Conservation (phyloP, 2,113 vertebrate species). For the Nannobrachium achirus region DNA sequence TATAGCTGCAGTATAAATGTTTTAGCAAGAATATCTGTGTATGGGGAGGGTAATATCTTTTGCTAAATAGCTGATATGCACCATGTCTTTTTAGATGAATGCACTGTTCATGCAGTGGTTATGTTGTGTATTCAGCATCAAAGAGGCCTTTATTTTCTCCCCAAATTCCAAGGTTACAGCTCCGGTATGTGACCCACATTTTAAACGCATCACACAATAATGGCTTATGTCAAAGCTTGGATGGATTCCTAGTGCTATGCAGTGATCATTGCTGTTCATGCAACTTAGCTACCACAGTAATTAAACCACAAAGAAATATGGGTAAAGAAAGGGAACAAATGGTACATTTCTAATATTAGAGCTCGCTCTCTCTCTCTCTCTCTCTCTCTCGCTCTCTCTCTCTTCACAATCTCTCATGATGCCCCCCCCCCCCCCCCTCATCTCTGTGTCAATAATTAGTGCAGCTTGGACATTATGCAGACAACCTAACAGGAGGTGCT, state of each 20-base stretch:
- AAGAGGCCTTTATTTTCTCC: slow-evolving; percentile 60
- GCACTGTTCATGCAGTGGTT: slow-evolving; percentile 38
- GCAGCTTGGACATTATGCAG: slow-evolving; percentile 50
- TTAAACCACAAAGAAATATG: neutral
- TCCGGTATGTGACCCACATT: slow-evolving; percentile 70
- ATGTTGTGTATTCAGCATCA: slow-evolving; percentile 54
- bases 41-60: neutral
- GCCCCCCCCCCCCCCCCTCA: slow-evolving; percentile 16
- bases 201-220: slow-evolving; percentile 59
- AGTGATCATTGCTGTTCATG: neutral
- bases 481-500: slow-evolving; percentile 38
- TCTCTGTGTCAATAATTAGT: slow-evolving; percentile 51
- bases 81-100: slow-evolving; percentile 23
- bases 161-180: slow-evolving; percentile 61
- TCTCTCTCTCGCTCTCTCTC: slow-evolving; percentile 33
- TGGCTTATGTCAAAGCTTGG: slow-evolving; percentile 50
- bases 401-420: too few relatives aligned
- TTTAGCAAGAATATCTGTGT: too few relatives aligned
- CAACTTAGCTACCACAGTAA: neutral
- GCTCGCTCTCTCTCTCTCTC: slow-evolving; percentile 24
- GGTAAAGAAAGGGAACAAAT: slow-evolving; percentile 7
- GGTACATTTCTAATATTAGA: slow-evolving; percentile 13
- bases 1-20: too few relatives aligned
- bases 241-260: slow-evolving; percentile 26
- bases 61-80: neutral